phyloP scores from a whole-genome alignment of 2,797 vertebrate genomes.

The Lutjanus argentimaculatus region DNA sequence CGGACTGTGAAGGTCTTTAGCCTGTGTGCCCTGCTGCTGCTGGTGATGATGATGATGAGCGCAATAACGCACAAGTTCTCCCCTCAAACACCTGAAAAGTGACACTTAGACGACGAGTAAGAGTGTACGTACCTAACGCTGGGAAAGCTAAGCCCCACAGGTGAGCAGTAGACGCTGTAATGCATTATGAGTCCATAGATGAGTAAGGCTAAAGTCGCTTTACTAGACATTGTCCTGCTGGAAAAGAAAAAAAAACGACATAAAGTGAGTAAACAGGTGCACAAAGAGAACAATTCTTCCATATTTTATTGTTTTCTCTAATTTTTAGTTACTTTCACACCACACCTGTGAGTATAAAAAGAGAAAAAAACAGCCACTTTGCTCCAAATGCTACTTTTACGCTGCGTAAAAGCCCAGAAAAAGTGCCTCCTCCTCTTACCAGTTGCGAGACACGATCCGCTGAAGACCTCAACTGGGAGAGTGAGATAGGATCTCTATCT shows the following conservation, averaged over 20 bases:
- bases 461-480: conserved; percentile 80
- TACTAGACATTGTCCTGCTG: conserved; percentile 95
- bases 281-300: background rate
- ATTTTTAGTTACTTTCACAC: conserved; percentile 23
- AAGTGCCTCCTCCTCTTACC: conserved; percentile 76
- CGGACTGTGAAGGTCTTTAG: conserved; percentile 19
- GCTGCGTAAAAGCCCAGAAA: conserved; percentile 60
- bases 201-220: conserved; percentile 92
- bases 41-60: background rate
- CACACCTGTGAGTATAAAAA: conserved; percentile 32
- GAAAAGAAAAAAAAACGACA: conserved; percentile 57
- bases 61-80: background rate
- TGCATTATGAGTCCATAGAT: conserved; percentile 96
- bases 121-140: conserved; percentile 89
- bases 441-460: conserved; percentile 74
- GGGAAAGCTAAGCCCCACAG: conserved; percentile 91
- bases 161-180: conserved; percentile 92
- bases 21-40: conserved; percentile 12
- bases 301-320: background rate
- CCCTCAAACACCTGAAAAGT: conserved; percentile 20
- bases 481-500: conserved; percentile 85
- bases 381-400: conserved; percentile 42
- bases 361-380: background rate
- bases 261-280: conserved; percentile 5
- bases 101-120: background rate